Percentiles rank a stretch among this genome's conserved stretches.
Conservation (phyloP, 2,113 vertebrate genomes). For the Podarcis raffonei region DNA sequence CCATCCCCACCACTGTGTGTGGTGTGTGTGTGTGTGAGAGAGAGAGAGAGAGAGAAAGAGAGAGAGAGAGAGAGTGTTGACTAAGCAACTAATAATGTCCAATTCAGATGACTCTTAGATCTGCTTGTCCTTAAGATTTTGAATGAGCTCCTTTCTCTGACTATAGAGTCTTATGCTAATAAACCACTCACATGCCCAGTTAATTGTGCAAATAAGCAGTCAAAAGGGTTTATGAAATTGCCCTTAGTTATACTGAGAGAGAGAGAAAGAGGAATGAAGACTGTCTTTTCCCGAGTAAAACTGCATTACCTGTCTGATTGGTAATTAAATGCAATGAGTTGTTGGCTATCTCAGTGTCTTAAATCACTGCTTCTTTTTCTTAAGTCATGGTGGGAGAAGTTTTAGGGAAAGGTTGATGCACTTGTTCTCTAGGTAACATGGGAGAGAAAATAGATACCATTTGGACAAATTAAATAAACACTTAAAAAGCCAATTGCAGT, state of each 20-base stretch:
- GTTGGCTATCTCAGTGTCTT: neutral
- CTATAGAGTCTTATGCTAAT: neutral
- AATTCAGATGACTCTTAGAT: neutral
- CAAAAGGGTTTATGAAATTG: neutral
- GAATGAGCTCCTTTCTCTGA: too few relatives aligned
- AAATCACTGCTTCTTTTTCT: constrained; percentile 15
- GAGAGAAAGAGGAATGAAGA: too few relatives aligned
- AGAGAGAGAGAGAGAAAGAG: neutral
- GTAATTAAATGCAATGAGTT: constrained; percentile 12
- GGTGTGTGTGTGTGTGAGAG: neutral
- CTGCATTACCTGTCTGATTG: constrained; percentile 1
- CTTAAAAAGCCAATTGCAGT: constrained; percentile 45
- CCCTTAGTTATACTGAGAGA: too few relatives aligned
- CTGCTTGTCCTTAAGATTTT: too few relatives aligned
- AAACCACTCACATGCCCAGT: neutral
- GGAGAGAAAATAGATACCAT: neutral
- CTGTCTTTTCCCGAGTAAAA: constrained; percentile 9
- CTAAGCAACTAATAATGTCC: neutral
- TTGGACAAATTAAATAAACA: constrained; percentile 33
- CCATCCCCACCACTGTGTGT: neutral
- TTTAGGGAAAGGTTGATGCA: constrained; percentile 5
- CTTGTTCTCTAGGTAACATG: constrained; percentile 25
- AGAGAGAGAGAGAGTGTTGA: neutral
- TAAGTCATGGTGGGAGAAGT: constrained; percentile 16
- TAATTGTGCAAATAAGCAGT: neutral